Base-by-base conservation (phyloP, 2,888 invertebrate species). In the Aricia artaxerxes region DNA sequence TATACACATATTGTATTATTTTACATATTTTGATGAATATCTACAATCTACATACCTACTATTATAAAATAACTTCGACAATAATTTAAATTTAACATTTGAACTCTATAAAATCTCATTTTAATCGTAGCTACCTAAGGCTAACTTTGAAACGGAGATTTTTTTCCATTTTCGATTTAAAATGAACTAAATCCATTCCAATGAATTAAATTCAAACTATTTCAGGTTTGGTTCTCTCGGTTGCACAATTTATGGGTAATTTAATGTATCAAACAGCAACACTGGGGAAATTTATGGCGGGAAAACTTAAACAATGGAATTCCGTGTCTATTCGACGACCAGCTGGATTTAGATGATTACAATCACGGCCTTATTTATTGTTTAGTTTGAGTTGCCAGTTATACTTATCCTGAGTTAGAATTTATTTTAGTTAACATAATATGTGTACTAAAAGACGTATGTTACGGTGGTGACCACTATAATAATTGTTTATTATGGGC, bases 221-320 rank as follows among this genome's bases (percentile, higher is more conserved):
- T 69, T 69, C 35, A 31, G 64, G 69, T 69, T 69, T 69, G 38
- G 69, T 16, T 24, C 69, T 69, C 13, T 38, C 69, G 69, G 13
- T 69, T 69, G 69, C 69, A 13, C 69, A 75, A 75, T 75, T 44
- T 75, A 75, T 44, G 75, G 76, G 31, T 35, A 76, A 53, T 76
- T 76, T 57, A 76, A 75, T 44, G 53, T 76, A 53, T 57, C 11
- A 16, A 24, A 49, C 53, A 76, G 76, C 53, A 76, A 76, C 31
- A 76, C 76, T 53, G 57, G 35, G 86, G 83, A 84, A 87, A 91
- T 91, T 91, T 91, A 91, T 90, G 89, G 90, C 87, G 82, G 85
- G 84, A 82, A 83, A 87, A 89, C 85, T 90, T 88, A 86, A 85
- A 91, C 90, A 90, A 90, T 88, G 85, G 87, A 88, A 88, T 90